Evolutionary conservation across 2,797 vertebrate genomes (phyloP), one percentile per base, ranked within the genome.

Genomic region (Molossus molossus): DNA sequence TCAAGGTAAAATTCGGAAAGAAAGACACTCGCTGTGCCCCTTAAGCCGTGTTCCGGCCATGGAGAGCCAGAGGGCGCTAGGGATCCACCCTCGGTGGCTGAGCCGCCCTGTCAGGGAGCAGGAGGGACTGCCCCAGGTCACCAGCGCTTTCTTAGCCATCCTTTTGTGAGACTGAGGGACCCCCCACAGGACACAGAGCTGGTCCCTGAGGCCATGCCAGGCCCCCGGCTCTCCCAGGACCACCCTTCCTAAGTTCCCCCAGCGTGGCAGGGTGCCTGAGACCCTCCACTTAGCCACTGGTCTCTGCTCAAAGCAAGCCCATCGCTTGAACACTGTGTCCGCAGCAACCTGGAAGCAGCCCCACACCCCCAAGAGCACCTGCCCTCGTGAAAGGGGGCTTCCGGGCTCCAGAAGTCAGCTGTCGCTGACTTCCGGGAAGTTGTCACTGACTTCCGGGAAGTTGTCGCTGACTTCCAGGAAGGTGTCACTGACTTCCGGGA

Each of bases 201-300:
- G 50, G 17, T 17, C 64, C 48, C n/a, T 23, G 21, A 55, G 64
- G 18, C 77, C 58, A 25, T 18, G 53, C 91, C 21, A n/a, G 48
- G 20, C 11, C 21, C 53, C 70, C 87, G 12, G n/a, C 62, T 20
- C 3, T 65, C 55, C 18, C 5, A 12, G n/a, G 48, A n/a, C 23
- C 55, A 57, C 5, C 55, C 18, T 27, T 1, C 37, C 50, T 50
- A 86, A 94, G 64, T 64, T 33, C 33, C 33, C 29, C 60, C 29
- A 29, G 45, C 7, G 7, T 0, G 0, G 6, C 57, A 18, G 37
- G 53, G 53, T 4, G 13, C 73, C 48, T 1, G 0, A 70, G 62
- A 75, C 50, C 88, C 53, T 67, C 50, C 40, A 0, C 50, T 48
- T 13, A 25, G 33, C 60, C 33, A 1, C 6, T 6, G 37, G 12